A percentile compares a stretch with the other conserved stretches of the same genome.
phyloP scores from a whole-genome alignment of 2,113 vertebrate species.

The Xyliphius kryptos region DNA sequence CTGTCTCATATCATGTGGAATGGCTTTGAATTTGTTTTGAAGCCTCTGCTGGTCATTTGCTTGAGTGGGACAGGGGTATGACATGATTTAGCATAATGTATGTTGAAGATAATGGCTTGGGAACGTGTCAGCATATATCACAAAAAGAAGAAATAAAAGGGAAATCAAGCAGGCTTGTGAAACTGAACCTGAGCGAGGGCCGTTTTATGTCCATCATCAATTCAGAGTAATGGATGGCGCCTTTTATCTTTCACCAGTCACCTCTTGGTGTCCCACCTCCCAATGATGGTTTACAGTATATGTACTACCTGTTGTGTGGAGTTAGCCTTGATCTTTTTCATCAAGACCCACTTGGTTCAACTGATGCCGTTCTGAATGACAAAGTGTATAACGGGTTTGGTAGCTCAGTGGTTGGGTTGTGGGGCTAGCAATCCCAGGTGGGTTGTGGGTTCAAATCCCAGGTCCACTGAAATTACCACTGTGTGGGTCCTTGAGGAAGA shows the following conservation, averaged over 20 bases:
- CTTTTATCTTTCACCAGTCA: no score
- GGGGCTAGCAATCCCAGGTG: no score
- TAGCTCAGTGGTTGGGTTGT: no score
- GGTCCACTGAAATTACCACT: no score
- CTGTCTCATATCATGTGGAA: not conserved
- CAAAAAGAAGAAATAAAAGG: not conserved
- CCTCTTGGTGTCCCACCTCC: no score
- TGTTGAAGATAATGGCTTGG: constrained; percentile 8
- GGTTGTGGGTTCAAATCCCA: no score
- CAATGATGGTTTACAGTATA: no score
- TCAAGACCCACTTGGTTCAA: not conserved
- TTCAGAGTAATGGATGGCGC: no score
- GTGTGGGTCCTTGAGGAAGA: no score
- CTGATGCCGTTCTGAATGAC: no score
- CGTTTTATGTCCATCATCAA: not conserved
- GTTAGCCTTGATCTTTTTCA: not conserved
- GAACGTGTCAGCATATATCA: not conserved
- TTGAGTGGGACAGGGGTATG: not conserved
- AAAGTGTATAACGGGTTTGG: no score
- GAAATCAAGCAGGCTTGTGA: not conserved
- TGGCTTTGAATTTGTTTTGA: constrained; percentile 5
- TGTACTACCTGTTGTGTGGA: no score
- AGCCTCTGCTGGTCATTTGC: not conserved
- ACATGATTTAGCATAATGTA: constrained; percentile 7
- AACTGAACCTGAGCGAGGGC: not conserved